Base-by-base conservation (phyloP, 2,888 invertebrate species). In the Plebejus anna region DNA sequence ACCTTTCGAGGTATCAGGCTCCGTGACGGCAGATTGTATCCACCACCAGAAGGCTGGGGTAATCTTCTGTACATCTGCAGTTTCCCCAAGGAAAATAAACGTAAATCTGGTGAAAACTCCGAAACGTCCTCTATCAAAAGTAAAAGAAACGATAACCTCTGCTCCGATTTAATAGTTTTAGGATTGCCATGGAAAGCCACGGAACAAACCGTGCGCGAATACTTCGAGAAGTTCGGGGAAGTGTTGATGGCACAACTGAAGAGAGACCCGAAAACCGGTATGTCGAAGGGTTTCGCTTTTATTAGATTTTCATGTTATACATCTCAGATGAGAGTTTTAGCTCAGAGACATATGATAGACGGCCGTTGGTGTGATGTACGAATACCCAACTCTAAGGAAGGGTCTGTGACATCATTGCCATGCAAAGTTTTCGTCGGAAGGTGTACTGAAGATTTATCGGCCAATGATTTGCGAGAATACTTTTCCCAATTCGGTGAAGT, bases 311-410 rank as follows among this genome's bases (percentile, higher is more conserved):
- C 97, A 77, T 97, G 97, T 81, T 98, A 98, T 88, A 98, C 99
- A 84, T 97, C 98, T 77, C 99, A 99, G 91, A 96, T 98, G 94
- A 96, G 98, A 86, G 99, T 98, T 72, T 95, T 99, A 80, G 97
- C 98, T 9, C 98, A 98, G 87, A 95, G 98, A 81, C 99, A 99
- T 90, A 97, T 98, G 95, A 99, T 99, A 83, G 99, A 99, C 94
- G 99, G 99, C 0, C 95, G 99, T 83, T 98, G 98, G 98, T 99
- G 99, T 94, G 99, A 99, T 94, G 99, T 99, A 11, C 98, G 99
- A 94, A 98, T 99, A 90, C 99, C 99, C 66, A 98, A 99, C 90
- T 99, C 98, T 42, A 98, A 98, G 90, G 95, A 96, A 92, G 96
- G 96, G 75, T 95, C 96, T 81, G 94, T 96, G 76, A 95, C 96